These are phyloP conservation scores for Epizoanthus fatuus DNA, from an alignment of 92 coral and sea anemone genomes.

Conservation along the genomic window DNA sequence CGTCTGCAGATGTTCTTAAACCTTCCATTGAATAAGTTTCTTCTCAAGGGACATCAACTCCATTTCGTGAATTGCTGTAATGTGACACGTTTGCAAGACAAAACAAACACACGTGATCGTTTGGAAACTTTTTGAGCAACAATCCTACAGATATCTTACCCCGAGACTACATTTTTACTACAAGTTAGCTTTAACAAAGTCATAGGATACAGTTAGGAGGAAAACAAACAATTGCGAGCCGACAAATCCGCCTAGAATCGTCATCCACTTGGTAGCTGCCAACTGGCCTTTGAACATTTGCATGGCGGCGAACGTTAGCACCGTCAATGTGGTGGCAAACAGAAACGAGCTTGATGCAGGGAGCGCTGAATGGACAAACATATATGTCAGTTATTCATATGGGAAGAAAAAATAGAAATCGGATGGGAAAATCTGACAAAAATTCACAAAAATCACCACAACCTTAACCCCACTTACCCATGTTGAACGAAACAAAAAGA, in stretches of 20 bases:
- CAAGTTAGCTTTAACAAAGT: background rate
- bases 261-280: constrained; percentile 98
- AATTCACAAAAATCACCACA: background rate
- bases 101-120: constrained; percentile 16
- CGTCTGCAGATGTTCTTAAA: too few species aligned
- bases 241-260: constrained; percentile 95
- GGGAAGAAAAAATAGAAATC: constrained; percentile 6
- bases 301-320: constrained; percentile 96
- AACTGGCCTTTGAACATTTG: constrained; percentile 97
- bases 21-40: too few species aligned
- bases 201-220: constrained; percentile 96
- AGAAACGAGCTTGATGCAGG: constrained; percentile 94
- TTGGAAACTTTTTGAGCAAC: background rate
- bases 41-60: too few species aligned
- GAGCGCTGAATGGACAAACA: constrained; percentile 72
- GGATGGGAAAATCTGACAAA: background rate
- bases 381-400: background rate
- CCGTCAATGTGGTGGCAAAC: constrained; percentile 93
- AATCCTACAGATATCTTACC: background rate
- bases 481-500: constrained; percentile 53
- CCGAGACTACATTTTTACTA: background rate
- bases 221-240: constrained; percentile 99
- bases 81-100: constrained; percentile 2
- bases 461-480: constrained; percentile 84
- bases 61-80: background rate